A percentile compares a stretch with the other conserved stretches of the same genome.
Evolutionary conservation across 2,888 invertebrate genomes (phyloP).

Genomic region (Syrphus vitripennis): DNA sequence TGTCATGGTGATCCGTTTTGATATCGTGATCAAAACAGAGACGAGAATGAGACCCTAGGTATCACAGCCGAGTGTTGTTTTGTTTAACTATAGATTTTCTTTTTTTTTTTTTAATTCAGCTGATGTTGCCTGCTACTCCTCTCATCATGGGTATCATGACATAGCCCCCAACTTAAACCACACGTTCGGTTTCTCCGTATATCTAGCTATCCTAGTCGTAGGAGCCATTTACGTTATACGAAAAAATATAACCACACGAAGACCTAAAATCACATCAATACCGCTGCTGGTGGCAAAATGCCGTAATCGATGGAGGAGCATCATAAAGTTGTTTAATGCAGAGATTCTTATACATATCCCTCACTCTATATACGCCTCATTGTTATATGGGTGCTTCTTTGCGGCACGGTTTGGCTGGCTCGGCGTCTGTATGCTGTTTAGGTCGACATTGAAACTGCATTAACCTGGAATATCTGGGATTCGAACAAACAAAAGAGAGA

Average conservation of each 20-base stretch:
- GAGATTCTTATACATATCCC: neutral
- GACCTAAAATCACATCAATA: conserved; percentile 60
- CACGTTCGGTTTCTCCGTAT: conserved; percentile 20
- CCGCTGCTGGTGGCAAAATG: conserved; percentile 59
- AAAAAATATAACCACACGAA: conserved; percentile 47
- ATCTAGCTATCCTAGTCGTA: neutral
- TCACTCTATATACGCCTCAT: neutral
- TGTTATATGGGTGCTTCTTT: neutral
- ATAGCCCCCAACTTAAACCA: conserved; percentile 33
- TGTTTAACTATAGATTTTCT: neutral
- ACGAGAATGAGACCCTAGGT: conserved; percentile 29
- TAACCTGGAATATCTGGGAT: conserved; percentile 39
- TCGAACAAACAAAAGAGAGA: conserved; percentile 59
- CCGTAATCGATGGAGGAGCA: conserved; percentile 62
- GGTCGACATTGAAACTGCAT: conserved; percentile 68
- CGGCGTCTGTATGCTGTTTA: no score
- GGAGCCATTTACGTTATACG: neutral
- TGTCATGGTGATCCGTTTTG: conserved; percentile 69
- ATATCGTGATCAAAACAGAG: conserved; percentile 67
- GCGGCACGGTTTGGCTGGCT: neutral
- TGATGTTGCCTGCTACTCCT: neutral
- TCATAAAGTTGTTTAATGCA: conserved; percentile 52
- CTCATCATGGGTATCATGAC: conserved; percentile 55
- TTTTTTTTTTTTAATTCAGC: neutral
- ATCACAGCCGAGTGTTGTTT: neutral